phyloP scores from a whole-genome alignment of 2,888 invertebrate species.

The Drosophila austrosaltans region DNA sequence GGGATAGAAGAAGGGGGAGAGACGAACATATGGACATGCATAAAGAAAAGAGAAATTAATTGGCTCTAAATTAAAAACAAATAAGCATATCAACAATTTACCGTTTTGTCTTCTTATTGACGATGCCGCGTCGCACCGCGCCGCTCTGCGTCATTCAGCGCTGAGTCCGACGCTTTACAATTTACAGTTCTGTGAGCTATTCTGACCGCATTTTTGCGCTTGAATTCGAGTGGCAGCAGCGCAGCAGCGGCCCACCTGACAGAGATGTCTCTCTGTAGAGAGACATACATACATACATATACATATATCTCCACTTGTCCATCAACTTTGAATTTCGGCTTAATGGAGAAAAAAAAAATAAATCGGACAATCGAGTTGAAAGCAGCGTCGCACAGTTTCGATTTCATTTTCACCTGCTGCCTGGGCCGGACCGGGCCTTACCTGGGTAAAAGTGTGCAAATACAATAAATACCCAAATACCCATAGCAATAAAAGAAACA shows the following conservation, averaged over 20 bases:
- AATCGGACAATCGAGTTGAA: conserved; percentile 47
- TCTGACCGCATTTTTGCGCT: conserved; percentile 77
- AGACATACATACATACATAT: not conserved
- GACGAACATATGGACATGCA: conserved; percentile 13
- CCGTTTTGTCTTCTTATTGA: conserved; percentile 45
- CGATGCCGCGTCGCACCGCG: not conserved
- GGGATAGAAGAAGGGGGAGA: not conserved
- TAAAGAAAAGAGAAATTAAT: conserved; percentile 70
- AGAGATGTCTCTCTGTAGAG: not conserved
- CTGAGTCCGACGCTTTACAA: conserved; percentile 37
- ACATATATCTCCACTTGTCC: conserved; percentile 21
- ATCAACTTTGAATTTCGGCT: conserved; percentile 33
- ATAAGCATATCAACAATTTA: conserved; percentile 59
- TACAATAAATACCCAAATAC: conserved; percentile 10
- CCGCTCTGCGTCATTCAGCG: not conserved
- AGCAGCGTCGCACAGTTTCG: conserved; percentile 59
- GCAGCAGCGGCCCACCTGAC: conserved; percentile 12
- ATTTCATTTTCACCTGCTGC: conserved; percentile 73
- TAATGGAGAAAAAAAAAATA: conserved; percentile 2
- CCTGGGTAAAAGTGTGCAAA: conserved; percentile 27
- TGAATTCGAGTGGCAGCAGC: conserved; percentile 44
- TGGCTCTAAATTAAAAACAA: conserved; percentile 64
- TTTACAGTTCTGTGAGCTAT: conserved; percentile 69
- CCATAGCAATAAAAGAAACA: conserved; percentile 29
- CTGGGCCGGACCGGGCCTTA: conserved; percentile 25